Evolutionary conservation across 2,888 invertebrate species (phyloP), one percentile per base, ranked within the genome.

Genomic region (Carterocephalus palaemon): DNA sequence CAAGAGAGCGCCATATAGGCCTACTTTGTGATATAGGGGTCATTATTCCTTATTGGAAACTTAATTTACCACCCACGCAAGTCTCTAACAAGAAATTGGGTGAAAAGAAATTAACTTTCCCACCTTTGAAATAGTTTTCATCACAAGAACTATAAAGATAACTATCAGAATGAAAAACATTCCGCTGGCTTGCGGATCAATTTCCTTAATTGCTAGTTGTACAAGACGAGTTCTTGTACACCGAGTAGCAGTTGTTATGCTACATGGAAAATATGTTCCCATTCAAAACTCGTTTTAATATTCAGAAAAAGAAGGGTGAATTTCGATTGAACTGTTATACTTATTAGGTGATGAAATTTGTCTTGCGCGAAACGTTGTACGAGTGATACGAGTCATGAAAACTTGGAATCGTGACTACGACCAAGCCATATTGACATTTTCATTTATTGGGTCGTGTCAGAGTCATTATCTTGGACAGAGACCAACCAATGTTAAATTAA

Each of bases 181-280:
- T 4, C 20, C 15, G 42, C 26, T 40, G 36, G 20, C 46, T 12
- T 8, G 22, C 15, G 23, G 39, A 46, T 43, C 41, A 50, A 50
- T 52, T 50, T 45, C 29, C 45, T 48, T 49, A 52, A 50, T 52
- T 48, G 48, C 50, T 48, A 47, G 48, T 43, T 43, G 29, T 29
- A 26, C 15, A 40, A 45, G 42, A 16, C 19, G 10, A 31, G 17
- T 23, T 23, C 23, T 28, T 13, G 26, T 36, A 34, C 41, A 19
- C 8, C 26, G 2, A 7, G 9, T 33, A 6, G 15, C 17, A 34
- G 2, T 12, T 7, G 12, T 26, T 26, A 26, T 5, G 5, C 6
- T 26, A 2, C n/a, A n/a, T n/a, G n/a, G n/a, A n/a, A n/a, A n/a
- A n/a, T n/a, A n/a, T n/a, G n/a, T n/a, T n/a, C n/a, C n/a, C n/a